Base-by-base conservation (phyloP, 2,888 invertebrate species). In the Drosophila silvestris region DNA sequence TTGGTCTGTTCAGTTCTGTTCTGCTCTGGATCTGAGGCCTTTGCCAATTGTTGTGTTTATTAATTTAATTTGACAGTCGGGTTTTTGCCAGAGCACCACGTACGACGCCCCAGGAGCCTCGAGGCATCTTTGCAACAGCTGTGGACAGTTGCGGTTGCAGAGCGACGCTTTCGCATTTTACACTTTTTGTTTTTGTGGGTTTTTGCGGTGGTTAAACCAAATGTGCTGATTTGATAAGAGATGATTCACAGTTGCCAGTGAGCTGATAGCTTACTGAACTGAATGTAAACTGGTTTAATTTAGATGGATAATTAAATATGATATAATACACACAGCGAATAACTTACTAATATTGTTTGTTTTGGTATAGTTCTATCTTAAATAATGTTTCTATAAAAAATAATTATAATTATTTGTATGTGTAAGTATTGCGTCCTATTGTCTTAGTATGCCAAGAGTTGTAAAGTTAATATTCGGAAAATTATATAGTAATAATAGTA, bases 11-110 rank as follows among this genome's bases (percentile, higher is more conserved):
- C 52, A 32, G 59, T 3, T 26, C 57, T 62, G 62, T 7, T 41
- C 52, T 39, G 59, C 5, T 26, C 57, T 62, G 56, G 19, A 69
- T 66, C 57, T 16, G 63, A 61, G 63, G 58, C 63, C 79, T 59
- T 70, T 72, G 83, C 73, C 89, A 82, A 89, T 85, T 85, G 89
- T 85, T 85, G 89, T 85, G 89, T 85, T 85, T 85, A 85, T 85
- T 85, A 85, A 85, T 85, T 85, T 85, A 85, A 85, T 89, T 85
- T 89, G 89, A 77, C 77, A 81, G 88, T 89, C 89, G 89, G 81
- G 79, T 57, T 73, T 69, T 54, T 60, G 14, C 58, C 76, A 51
- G 50, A 39, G 73, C 50, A 44, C 77, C 82, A 78, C 78, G 82
- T 75, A 80, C 80, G 69, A 59, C 68, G 7, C 7, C 1, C 7